phyloP scores from a whole-genome alignment of 2,888 invertebrate genomes.

The Callimorpha dominula region DNA sequence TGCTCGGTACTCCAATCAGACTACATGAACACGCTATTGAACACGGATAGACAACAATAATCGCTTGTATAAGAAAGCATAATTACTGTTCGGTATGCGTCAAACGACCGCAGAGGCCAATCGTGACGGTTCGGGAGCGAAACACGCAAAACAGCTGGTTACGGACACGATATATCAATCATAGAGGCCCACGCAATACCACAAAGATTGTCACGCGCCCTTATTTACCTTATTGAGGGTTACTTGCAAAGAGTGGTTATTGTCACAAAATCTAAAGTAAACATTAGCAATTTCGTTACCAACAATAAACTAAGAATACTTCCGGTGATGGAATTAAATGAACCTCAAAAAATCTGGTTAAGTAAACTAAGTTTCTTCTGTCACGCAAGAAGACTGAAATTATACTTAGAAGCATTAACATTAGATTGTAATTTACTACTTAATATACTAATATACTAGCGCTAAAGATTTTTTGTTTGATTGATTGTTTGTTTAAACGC shows the following conservation, averaged over 20 bases:
- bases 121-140: slow-evolving; percentile 50
- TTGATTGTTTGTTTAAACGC: no score
- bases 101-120: slow-evolving; percentile 58
- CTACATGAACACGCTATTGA: slow-evolving; percentile 15
- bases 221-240: slow-evolving; percentile 31
- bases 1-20: background rate
- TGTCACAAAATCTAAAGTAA: background rate
- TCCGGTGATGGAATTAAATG: no score
- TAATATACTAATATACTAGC: no score
- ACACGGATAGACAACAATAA: slow-evolving; percentile 30
- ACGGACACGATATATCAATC: slow-evolving; percentile 47
- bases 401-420: no score
- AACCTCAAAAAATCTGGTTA: no score
- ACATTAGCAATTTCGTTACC: background rate
- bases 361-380: no score
- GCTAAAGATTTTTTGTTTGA: no score
- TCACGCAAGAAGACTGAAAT: no score
- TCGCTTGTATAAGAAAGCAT: slow-evolving; percentile 47
- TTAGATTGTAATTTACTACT: no score
- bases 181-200: slow-evolving; percentile 34
- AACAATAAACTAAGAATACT: background rate
- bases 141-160: slow-evolving; percentile 29
- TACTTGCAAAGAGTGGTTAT: background rate
- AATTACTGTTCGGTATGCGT: slow-evolving; percentile 48
- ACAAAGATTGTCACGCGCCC: slow-evolving; percentile 47